Conservation (phyloP, 2,888 invertebrate genomes). For the Hydroisotoma schaefferi region DNA sequence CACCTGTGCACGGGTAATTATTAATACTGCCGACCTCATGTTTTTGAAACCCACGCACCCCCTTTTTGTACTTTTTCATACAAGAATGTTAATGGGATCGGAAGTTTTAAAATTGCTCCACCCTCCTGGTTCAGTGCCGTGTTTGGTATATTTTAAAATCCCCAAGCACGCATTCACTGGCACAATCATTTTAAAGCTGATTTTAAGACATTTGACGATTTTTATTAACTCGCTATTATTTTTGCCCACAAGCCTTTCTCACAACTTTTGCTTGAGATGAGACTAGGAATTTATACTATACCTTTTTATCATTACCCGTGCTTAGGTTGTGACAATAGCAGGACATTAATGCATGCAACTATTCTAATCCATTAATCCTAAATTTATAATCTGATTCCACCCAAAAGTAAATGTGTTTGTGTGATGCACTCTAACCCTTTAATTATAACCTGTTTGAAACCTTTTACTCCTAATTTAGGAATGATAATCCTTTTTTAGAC, state of each 20-base stretch:
- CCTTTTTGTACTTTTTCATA: neutral
- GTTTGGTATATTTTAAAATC: no score
- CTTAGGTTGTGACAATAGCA: conserved; percentile 5
- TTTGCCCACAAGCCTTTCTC: no score
- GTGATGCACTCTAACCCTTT: no score
- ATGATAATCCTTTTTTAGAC: no score
- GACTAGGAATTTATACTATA: neutral
- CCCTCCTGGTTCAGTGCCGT: conserved; percentile 9
- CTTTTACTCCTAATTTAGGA: no score
- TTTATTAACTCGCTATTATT: no score
- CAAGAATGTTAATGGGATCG: conserved; percentile 5
- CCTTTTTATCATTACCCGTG: conserved; percentile 17
- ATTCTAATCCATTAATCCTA: neutral
- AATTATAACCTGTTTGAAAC: no score
- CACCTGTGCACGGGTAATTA: conserved; percentile 17
- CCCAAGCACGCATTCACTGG: no score
- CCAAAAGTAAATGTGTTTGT: no score
- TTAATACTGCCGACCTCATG: conserved; percentile 2
- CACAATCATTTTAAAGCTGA: no score
- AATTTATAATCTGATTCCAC: no score
- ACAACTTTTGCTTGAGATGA: conserved; percentile 3
- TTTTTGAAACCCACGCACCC: neutral
- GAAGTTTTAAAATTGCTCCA: conserved; percentile 16
- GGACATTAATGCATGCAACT: neutral
- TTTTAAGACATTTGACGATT: no score